These are phyloP conservation scores for Dryobota labecula DNA, from an alignment of 2,888 invertebrate species.

Conservation along the genomic window DNA sequence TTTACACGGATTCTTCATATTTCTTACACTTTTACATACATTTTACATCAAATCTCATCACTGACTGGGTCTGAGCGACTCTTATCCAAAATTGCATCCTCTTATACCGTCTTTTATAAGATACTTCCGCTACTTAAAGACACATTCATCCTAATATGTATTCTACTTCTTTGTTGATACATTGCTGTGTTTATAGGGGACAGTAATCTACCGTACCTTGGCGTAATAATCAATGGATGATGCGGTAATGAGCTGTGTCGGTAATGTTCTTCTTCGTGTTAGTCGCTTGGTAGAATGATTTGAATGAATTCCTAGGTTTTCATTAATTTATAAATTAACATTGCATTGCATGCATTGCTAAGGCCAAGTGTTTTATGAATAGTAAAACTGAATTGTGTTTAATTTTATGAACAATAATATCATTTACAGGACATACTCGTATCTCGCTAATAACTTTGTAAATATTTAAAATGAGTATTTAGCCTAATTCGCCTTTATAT, in stretches of 20 bases:
- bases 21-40: slow-evolving; percentile 52
- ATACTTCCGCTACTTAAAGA: slow-evolving; percentile 53
- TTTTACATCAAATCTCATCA: slow-evolving; percentile 60
- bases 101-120: slow-evolving; percentile 54
- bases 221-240: slow-evolving; percentile 27
- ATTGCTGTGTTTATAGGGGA: slow-evolving; percentile 26
- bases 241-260: neutral
- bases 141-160: slow-evolving; percentile 23
- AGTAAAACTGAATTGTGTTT: neutral
- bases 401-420: neutral
- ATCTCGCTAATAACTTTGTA: neutral
- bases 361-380: slow-evolving; percentile 1
- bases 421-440: neutral
- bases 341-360: slow-evolving; percentile 19
- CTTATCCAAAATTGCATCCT: slow-evolving; percentile 60
- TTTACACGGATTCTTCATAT: slow-evolving; percentile 70
- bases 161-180: slow-evolving; percentile 14
- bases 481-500: neutral
- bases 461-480: neutral
- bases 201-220: no score
- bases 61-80: slow-evolving; percentile 56
- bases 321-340: slow-evolving; percentile 43
- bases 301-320: slow-evolving; percentile 52
- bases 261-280: neutral
- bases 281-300: slow-evolving; percentile 33